Conservation (phyloP, 2,888 invertebrate species). For the Adineta ricciae region DNA sequence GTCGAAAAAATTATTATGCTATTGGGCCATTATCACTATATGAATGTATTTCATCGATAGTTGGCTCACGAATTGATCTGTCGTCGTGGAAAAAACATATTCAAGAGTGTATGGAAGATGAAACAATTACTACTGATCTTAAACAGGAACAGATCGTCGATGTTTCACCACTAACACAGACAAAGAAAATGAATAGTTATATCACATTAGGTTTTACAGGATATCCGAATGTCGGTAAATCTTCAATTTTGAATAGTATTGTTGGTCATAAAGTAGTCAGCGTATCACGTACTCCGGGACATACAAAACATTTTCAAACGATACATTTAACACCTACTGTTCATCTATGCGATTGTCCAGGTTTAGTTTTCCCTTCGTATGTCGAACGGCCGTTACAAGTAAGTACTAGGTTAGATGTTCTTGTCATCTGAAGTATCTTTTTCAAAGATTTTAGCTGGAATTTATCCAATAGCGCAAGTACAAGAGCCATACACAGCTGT, state of each 20-base stretch:
- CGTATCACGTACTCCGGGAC: constrained; percentile 83
- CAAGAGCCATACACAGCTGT: constrained; percentile 74
- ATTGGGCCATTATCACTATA: constrained; percentile 25
- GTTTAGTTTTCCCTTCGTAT: constrained; percentile 77
- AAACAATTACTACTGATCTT: constrained; percentile 55
- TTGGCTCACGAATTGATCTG: constrained; percentile 59
- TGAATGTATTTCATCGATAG: constrained; percentile 27
- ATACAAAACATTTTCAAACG: constrained; percentile 92
- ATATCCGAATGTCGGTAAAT: constrained; percentile 89
- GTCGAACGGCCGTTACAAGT: constrained; percentile 67
- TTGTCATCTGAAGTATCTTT: not conserved
- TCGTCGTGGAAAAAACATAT: constrained; percentile 74
- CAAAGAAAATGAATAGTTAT: not conserved
- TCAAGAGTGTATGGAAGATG: constrained; percentile 60
- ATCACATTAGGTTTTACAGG: constrained; percentile 39
- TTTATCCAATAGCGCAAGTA: constrained; percentile 82
- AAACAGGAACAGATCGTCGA: constrained; percentile 54
- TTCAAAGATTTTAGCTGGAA: constrained; percentile 65
- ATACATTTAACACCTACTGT: constrained; percentile 76
- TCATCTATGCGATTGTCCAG: constrained; percentile 83
- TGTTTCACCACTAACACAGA: constrained; percentile 15
- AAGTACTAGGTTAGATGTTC: constrained; percentile 26
- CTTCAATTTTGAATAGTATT: constrained; percentile 79
- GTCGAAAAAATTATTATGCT: constrained; percentile 28
- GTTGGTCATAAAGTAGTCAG: constrained; percentile 86